Percentiles rank a stretch among this genome's conserved stretches.
Evolutionary conservation across 2,113 vertebrate genomes (phyloP).

Genomic region (Pseudopodoces humilis): DNA sequence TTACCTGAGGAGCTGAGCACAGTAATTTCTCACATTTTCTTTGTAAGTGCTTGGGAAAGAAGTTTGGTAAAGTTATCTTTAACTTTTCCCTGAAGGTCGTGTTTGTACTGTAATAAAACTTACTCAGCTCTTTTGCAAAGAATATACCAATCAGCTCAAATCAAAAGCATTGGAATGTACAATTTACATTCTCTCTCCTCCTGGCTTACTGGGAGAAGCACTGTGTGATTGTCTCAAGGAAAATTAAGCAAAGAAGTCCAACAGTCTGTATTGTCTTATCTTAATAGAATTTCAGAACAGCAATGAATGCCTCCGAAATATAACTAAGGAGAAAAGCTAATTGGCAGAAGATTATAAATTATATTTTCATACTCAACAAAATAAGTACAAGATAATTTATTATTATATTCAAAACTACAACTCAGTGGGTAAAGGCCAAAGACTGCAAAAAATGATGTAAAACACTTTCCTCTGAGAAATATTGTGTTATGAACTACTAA

Average conservation of each 20-base stretch:
- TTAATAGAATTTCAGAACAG: conserved; percentile 55
- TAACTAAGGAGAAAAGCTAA: conserved; percentile 31
- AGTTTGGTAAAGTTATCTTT: background rate
- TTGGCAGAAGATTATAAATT: conserved; percentile 27
- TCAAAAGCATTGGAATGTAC: conserved; percentile 39
- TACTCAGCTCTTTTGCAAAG: conserved; percentile 35
- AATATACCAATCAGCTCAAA: conserved; percentile 49
- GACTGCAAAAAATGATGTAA: background rate
- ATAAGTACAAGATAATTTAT: conserved; percentile 7
- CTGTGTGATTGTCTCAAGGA: background rate
- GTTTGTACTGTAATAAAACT: conserved; percentile 19
- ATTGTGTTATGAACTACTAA: background rate
- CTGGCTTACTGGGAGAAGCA: background rate
- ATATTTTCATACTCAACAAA: conserved; percentile 43
- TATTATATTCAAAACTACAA: conserved; percentile 1
- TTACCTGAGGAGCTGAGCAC: background rate
- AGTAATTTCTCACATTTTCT: background rate
- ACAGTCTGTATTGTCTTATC: conserved; percentile 39
- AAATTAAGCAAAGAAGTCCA: conserved; percentile 3
- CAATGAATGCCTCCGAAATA: conserved; percentile 19
- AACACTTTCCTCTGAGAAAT: background rate
- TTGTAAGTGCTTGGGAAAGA: background rate
- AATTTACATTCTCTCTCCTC: conserved; percentile 34
- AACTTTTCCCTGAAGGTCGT: conserved; percentile 39
- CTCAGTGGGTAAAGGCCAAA: background rate